Evolutionary conservation across 2,797 vertebrate genomes (phyloP), one percentile per base, ranked within the genome.

Genomic region (Typhlichthys subterraneus): DNA sequence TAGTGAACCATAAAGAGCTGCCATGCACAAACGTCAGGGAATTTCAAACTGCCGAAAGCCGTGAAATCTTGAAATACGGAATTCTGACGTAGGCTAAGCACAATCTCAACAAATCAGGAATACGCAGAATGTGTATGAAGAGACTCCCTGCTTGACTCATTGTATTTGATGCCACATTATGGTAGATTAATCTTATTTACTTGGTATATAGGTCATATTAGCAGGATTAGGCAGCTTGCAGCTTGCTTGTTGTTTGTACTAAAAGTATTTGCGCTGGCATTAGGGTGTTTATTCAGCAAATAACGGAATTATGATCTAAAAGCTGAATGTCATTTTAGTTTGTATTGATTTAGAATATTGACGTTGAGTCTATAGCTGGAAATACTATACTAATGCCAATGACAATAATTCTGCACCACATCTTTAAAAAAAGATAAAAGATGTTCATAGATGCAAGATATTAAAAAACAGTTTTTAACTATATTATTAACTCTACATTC

Each of bases 181-280:
- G 83, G 74, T 82, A 84, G 88, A 65, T 50, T 45, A 84, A 29
- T 50, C 48, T 85, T 85, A 83, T 89, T 89, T 82, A 81, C 85
- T 93, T 90, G 85, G 89, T 89, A 92, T 92, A 89, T 93, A 90
- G 92, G 90, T 92, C 90, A 88, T 89, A 83, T 83, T 87, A 79
- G 86, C 79, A 81, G 77, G 68, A 85, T 76, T 72, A 51, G 88
- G 88, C 88, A 79, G 84, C 89, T 38, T 38, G 33, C 33, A 8
- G 33, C 33, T 55, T 23, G 8, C 13, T 55, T n/a, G 7, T 54
- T 31, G 31, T 53, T 53, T 12, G 31, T 29, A 53, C 17, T 19
- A 53, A 11, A 15, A 53, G 53, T 54, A 12, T n/a, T 33, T 9
- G 31, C 19, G 8, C 12, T 14, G 8, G 31, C 33, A 55, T 55